Evolutionary conservation across 2,888 invertebrate species (phyloP).

Genomic region (Troglohyphantes excavatus): DNA sequence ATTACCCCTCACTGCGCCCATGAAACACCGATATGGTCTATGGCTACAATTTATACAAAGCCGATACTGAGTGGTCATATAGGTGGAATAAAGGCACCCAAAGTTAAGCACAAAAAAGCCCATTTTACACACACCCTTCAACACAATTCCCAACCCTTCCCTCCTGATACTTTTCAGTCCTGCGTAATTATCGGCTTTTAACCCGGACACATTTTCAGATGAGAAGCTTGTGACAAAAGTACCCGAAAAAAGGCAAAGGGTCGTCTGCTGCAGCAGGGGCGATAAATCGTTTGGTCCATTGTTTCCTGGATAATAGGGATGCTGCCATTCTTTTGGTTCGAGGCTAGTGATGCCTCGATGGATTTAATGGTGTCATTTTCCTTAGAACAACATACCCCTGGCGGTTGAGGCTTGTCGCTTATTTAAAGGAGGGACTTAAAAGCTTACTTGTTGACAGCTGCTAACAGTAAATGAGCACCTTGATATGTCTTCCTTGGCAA

Average conservation of each 20-base stretch:
- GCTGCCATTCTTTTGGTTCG: conserved; percentile 69
- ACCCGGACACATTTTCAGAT: conserved; percentile 71
- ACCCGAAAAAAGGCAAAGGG: conserved; percentile 67
- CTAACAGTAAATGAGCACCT: conserved; percentile 75
- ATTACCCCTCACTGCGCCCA: no score
- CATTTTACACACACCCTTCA: conserved; percentile 13
- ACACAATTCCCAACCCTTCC: conserved; percentile 39
- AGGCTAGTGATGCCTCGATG: conserved; percentile 67
- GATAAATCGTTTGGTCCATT: conserved; percentile 76
- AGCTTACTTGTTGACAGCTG: conserved; percentile 78
- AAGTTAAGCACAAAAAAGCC: neutral
- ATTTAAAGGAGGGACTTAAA: conserved; percentile 77
- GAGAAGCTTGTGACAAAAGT: conserved; percentile 74
- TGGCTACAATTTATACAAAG: neutral
- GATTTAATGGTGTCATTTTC: conserved; percentile 77
- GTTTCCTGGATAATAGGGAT: conserved; percentile 77
- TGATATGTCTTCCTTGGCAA: conserved; percentile 30
- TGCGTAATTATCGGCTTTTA: conserved; percentile 78
- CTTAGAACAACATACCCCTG: conserved; percentile 78
- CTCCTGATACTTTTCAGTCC: conserved; percentile 64
- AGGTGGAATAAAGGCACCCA: no score
- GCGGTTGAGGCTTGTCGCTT: conserved; percentile 69
- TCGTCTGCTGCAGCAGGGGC: conserved; percentile 71
- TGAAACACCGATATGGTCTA: neutral
- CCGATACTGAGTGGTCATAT: neutral